Base-by-base conservation (phyloP, 2,797 vertebrate genomes). In the Catostomus latipinnis region DNA sequence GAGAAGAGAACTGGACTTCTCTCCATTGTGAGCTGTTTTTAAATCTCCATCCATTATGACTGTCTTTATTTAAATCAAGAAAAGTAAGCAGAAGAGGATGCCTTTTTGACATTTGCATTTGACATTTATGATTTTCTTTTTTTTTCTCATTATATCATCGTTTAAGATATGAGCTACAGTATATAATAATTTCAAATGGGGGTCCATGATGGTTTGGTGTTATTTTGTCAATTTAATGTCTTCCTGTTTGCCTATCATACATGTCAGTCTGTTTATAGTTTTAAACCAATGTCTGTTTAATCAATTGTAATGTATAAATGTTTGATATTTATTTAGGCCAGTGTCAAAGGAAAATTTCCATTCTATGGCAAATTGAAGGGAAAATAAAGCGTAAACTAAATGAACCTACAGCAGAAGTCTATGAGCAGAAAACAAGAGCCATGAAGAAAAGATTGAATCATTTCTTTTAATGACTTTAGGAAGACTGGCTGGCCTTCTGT, bases 391-490 rank as follows among this genome's bases (percentile, higher is more conserved):
- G 3, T 34, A 34, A 34, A 34, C 34, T 34, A 34, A 34, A 34
- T 34, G 2, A 34, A 34, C 2, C 34, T 34, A 34, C 34, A 13
- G 53, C 53, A 54, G 8, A 54, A 52, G 57, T 60, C 1, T 60
- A 60, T 22, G 10, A 61, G 18, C 34, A 43, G 61, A 13, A 62
- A 62, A 61, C 14, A 58, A 58, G 34, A 4, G 34, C 8, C 12
- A 10, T 43, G 1, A 1, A 61, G 14, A 22, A 10, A 34, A 34
- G 34, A 34, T 4, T 7, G 8, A 73, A 34, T 43, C 11, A 6
- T 69, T 62, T 61, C 57, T 50, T 49, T 56, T 76, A 45, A 61
- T 52, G 8, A 18, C 34, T 69, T 75, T 62, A 56, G 4, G 10
- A n/a, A 2, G 6, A 48, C 14, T 57, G 12, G 34, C 34, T 34